Conservation (phyloP, 2,888 invertebrate genomes). For the Acanthosepion pharaonis region DNA sequence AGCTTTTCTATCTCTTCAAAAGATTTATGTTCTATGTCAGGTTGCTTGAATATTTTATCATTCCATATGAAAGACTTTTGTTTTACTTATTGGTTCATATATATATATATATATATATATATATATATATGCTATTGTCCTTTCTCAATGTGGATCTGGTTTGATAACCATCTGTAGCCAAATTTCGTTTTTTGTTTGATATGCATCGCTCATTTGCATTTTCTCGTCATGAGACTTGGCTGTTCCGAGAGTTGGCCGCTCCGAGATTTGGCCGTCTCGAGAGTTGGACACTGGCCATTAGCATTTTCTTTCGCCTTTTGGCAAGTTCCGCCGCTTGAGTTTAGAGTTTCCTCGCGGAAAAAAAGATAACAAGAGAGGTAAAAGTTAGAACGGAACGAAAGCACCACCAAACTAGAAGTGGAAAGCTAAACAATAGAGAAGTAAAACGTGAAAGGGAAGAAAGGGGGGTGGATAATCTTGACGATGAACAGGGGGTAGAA, state of each 20-base stretch:
- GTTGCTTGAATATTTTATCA: too few species aligned
- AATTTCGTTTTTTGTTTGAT: background rate
- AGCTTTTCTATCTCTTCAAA: too few species aligned
- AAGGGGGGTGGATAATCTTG: background rate
- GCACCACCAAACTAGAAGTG: background rate
- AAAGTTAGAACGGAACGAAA: background rate
- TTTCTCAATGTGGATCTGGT: background rate
- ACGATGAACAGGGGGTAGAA: background rate
- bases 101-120: background rate
- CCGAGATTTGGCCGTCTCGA: conserved; percentile 33
- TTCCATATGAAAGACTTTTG: too few species aligned
- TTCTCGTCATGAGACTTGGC: background rate
- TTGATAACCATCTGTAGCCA: background rate
- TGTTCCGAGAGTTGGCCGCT: background rate
- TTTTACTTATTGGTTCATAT: background rate
- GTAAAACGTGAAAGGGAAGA: background rate
- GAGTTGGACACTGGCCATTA: background rate
- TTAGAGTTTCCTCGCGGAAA: background rate
- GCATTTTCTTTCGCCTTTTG: background rate
- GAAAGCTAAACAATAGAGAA: background rate
- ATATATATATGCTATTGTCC: background rate
- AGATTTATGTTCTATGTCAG: too few species aligned
- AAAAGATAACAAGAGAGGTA: background rate
- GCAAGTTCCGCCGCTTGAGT: conserved; percentile 33
- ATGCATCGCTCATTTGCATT: conserved; percentile 21